Conservation (phyloP, 2,888 invertebrate genomes). For the Bellardia pandia region DNA sequence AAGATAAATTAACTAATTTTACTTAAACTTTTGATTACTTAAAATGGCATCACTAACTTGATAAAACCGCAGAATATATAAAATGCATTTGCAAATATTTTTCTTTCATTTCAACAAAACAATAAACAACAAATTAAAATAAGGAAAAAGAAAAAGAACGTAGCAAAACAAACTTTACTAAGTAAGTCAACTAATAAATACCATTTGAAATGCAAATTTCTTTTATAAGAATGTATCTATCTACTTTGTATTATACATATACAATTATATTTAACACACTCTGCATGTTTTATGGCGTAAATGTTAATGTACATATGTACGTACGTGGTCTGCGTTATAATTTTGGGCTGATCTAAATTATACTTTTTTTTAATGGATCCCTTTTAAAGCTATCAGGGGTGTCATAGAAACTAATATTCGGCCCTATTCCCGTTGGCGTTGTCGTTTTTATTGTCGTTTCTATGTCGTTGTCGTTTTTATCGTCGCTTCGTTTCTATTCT, state of each 20-base stretch:
- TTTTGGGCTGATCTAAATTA: neutral
- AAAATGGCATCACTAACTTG: too few species aligned
- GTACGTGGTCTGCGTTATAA: conserved; percentile 18
- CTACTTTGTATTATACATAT: neutral
- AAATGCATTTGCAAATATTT: too few species aligned
- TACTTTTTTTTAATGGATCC: too few species aligned
- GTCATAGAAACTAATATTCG: too few species aligned
- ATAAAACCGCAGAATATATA: too few species aligned
- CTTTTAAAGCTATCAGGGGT: too few species aligned
- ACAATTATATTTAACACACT: neutral
- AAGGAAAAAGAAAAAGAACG: conserved; percentile 11
- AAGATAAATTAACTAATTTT: too few species aligned
- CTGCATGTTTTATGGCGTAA: conserved; percentile 1
- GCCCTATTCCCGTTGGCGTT: too few species aligned
- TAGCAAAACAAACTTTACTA: conserved; percentile 1
- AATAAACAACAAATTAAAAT: neutral
- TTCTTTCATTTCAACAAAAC: neutral
- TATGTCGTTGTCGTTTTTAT: too few species aligned
- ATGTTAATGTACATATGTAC: neutral
- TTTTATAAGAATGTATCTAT: neutral
- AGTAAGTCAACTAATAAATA: conserved; percentile 39
- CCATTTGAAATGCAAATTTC: conserved; percentile 52
- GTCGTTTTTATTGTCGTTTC: too few species aligned
- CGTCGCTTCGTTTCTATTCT: too few species aligned
- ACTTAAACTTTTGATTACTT: too few species aligned